Evolutionary conservation across 2,888 invertebrate species (phyloP), one percentile per base, ranked within the genome.

Genomic region (Microplitis manilae): DNA sequence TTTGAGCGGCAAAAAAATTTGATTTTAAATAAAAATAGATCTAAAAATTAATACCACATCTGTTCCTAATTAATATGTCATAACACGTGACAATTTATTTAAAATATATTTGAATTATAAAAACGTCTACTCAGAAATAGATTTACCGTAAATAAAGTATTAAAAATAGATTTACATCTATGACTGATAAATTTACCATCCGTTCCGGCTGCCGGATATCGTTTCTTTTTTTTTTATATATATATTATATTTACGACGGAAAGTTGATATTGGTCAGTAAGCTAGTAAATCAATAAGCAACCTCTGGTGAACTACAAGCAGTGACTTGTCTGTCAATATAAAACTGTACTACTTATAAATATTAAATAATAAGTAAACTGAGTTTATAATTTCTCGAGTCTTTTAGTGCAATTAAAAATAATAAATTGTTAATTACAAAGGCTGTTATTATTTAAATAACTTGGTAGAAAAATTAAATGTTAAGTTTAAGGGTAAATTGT

Each of bases 221-320:
- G 8, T 50, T 50, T 50, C 13, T 50, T 50, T 50, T 13, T 8
- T 60, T 60, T 60, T n/a, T n/a, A n/a, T 60, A 30, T 30, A 30
- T 15, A 62, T 62, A 20, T 62, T 62, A 62, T 17, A 62, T 20
- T 62, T 5, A 62, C 62, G 20, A 6, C 20, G 20, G 62, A 15
- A 17, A 20, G 20, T 62, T 20, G 20, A 62, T 62, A 62, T 62
- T 62, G 62, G 62, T 62, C 62, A 62, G 62, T 20, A 62, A 17
- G 62, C 62, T 15, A 20, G 15, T 62, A 62, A 62, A 62, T 62
- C 62, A 62, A 62, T 62, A 62, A 20, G 30, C 30, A 30, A 62
- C 62, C 62, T 20, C 62, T 62, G 20, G 20, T 62, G 9, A 13
- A 62, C 62, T 4, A 20, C 62, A 9, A 50, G 9, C 13, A 50